Base-by-base conservation (phyloP, 2,888 invertebrate species). In the Cataglyphis cursor region DNA sequence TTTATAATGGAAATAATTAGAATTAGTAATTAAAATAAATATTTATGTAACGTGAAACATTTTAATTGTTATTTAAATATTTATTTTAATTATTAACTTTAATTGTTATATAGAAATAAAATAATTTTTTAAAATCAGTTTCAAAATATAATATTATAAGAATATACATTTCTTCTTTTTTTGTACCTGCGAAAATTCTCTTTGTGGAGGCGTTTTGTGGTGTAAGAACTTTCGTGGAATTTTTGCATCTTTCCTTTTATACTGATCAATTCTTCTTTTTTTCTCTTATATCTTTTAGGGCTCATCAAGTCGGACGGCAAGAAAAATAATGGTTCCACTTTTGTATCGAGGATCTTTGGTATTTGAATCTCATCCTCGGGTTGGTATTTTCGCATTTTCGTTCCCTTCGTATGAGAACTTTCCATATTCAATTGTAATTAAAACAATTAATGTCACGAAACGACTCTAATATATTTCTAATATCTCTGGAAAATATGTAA, bases 271-370 rank as follows among this genome's bases (percentile, higher is more conserved):
- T 64, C 48, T 1, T n/a, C 35, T 1, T 28, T 5, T 21, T 54
- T 61, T 0, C 28, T 84, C 6, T 81, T 82, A 18, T 31, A 81
- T 51, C 28, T 83, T n/a, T 21, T 48, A n/a, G 80, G 74, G 24
- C 83, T 57, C 24, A 62, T 70, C 76, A 97, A 94, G 94, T 97
- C 96, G 68, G 96, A 96, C 0, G 97, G 97, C 74, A 97, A 93
- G 2, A 96, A 96, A 94, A 97, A 96, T 80, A 97, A 91, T 0
- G 96, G 96, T 75, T 96, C 95, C 28, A 96, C 95, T 85, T 96
- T 83, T 12, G 41, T 21, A 0, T 87, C 85, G 8, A 81, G 31
- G 15, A 82, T 12, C 51, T 64, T 84, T 1, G 74, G 57, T 51
- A 78, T n/a, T 9, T 10, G 64, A 9, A 10, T 12, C 5, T 9